These are phyloP conservation scores for Hylyphantes graminicola DNA, from an alignment of 1,140 invertebrate genomes.

Conservation along the genomic window DNA sequence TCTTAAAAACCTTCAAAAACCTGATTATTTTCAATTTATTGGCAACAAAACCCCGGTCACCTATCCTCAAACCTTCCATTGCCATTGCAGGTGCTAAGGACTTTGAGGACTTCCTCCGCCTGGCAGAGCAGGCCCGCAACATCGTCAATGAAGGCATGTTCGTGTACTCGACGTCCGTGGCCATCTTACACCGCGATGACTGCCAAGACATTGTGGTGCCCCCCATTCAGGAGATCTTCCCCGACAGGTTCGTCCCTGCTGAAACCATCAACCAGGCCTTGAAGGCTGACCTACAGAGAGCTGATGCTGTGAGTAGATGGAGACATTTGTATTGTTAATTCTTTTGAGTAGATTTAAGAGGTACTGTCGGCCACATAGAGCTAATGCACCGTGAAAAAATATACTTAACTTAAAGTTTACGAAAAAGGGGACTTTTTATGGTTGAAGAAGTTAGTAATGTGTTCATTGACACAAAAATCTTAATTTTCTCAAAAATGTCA, in stretches of 20 bases:
- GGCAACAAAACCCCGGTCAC: too few relatives aligned
- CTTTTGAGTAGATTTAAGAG: too few relatives aligned
- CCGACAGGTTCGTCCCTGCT: constrained; percentile 57
- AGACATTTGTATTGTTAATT: too few relatives aligned
- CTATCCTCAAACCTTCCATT: background rate
- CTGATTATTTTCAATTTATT: too few relatives aligned
- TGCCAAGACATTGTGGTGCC: constrained; percentile 52
- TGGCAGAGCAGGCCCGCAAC: constrained; percentile 59
- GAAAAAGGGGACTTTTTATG: too few relatives aligned
- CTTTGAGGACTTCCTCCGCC: constrained; percentile 52
- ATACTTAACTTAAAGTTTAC: too few relatives aligned
- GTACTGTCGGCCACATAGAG: too few relatives aligned
- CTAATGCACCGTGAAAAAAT: too few relatives aligned
- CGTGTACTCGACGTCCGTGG: constrained; percentile 62
- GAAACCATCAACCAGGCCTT: constrained; percentile 53
- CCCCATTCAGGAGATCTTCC: constrained; percentile 62
- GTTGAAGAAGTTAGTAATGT: too few relatives aligned
- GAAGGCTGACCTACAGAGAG: constrained; percentile 32
- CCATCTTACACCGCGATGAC: constrained; percentile 61
- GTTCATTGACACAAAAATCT: too few relatives aligned
- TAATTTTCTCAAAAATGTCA: background rate
- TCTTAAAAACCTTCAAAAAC: too few relatives aligned
- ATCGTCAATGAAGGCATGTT: constrained; percentile 64
- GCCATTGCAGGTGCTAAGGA: constrained; percentile 25
- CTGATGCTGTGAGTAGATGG: constrained; percentile 39